A percentile compares a stretch with the other conserved stretches of the same genome.
Conservation (phyloP, 2,888 invertebrate genomes). For the Sesia apiformis region DNA sequence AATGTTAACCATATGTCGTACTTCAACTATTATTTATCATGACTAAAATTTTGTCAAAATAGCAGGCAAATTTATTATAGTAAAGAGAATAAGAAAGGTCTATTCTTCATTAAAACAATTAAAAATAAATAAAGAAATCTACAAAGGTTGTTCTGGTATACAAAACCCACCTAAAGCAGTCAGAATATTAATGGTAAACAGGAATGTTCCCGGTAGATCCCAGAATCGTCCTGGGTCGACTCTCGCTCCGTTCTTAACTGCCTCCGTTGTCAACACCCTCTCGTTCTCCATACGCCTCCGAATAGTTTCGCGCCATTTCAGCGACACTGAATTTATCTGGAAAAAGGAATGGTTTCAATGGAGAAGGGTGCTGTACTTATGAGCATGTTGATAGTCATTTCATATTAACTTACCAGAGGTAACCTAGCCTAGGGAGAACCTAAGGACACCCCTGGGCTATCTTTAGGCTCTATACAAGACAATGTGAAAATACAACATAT, state of each 20-base stretch:
- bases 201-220: conserved; percentile 79
- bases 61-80: too few species aligned
- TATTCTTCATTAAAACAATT: not conserved
- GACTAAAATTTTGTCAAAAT: too few species aligned
- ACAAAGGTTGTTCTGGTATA: not conserved
- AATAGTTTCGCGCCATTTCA: conserved; percentile 76
- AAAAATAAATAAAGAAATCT: not conserved
- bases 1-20: too few species aligned
- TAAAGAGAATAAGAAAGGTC: too few species aligned
- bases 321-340: conserved; percentile 68
- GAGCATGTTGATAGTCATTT: too few species aligned
- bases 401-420: too few species aligned
- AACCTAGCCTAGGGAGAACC: too few species aligned
- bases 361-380: too few species aligned
- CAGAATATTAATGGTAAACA: conserved; percentile 80
- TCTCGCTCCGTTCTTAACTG: conserved; percentile 39
- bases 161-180: conserved; percentile 76
- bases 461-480: too few species aligned
- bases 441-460: too few species aligned
- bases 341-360: conserved; percentile 3
- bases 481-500: too few species aligned
- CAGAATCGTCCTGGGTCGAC: conserved; percentile 75
- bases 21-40: too few species aligned
- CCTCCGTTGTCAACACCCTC: conserved; percentile 62
- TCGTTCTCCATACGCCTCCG: conserved; percentile 73